Conservation (phyloP, 2,113 vertebrate species). For the Corythornis madagascariensis region DNA sequence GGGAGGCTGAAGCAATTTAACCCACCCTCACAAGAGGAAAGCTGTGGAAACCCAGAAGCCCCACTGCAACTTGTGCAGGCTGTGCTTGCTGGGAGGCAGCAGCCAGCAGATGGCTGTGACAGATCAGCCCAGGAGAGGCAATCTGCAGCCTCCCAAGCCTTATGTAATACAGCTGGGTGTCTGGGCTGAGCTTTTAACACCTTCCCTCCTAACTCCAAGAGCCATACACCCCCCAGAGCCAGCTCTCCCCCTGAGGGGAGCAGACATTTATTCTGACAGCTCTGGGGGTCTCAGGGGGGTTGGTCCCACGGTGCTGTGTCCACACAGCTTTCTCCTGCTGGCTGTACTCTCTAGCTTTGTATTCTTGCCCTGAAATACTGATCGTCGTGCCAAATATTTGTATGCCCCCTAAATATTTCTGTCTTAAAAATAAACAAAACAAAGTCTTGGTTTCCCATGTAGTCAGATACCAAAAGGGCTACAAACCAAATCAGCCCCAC, state of each 20-base stretch:
- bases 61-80: too few species aligned
- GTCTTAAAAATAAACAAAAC: too few species aligned
- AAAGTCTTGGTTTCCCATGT: too few species aligned
- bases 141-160: not conserved
- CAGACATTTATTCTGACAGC: not conserved
- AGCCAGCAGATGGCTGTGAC: slow-evolving; percentile 47
- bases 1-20: not conserved
- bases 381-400: not conserved
- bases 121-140: not conserved
- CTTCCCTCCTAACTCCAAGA: not conserved
- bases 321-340: not conserved
- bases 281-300: not conserved
- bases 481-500: too few species aligned
- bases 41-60: too few species aligned
- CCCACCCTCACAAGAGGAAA: too few species aligned
- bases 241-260: not conserved
- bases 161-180: not conserved
- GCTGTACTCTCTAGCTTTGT: not conserved
- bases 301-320: not conserved
- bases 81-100: not conserved
- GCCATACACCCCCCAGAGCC: accelerated
- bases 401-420: not conserved
- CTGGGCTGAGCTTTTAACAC: slow-evolving; percentile 27
- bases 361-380: not conserved
- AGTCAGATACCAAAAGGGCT: too few species aligned